Percentiles rank a stretch among this genome's conserved stretches.
Conservation (phyloP, 2,113 vertebrate species). For the Heptranchias perlo region DNA sequence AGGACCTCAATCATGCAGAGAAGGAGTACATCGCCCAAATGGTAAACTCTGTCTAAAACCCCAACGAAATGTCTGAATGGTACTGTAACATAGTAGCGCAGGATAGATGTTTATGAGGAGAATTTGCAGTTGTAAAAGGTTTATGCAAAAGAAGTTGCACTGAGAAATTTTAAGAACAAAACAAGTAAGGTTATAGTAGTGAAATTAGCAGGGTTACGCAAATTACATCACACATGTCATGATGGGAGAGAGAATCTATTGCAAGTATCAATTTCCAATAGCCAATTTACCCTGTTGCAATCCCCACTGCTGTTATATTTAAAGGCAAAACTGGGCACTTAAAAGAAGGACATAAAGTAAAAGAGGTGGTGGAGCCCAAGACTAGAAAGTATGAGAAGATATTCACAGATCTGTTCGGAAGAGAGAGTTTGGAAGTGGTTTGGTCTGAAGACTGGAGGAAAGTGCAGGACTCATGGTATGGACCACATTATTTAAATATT, state of each 20-base stretch:
- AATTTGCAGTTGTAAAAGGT: no score
- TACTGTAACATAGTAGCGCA: neutral
- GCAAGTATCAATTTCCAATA: neutral
- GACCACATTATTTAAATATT: neutral
- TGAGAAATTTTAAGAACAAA: neutral
- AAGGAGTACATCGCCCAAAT: neutral
- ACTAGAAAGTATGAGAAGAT: neutral
- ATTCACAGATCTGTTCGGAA: neutral
- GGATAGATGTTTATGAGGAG: neutral
- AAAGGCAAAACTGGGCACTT: neutral
- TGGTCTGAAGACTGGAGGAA: neutral
- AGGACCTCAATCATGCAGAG: neutral
- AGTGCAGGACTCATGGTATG: neutral
- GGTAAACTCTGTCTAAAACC: neutral
- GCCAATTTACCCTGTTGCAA: neutral
- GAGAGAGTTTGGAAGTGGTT: neutral
- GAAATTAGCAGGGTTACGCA: neutral
- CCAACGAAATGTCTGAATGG: neutral
- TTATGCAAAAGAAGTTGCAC: no score
- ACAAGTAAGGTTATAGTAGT: neutral
- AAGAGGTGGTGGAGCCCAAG: neutral
- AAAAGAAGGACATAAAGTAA: neutral
- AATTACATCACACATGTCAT: neutral
- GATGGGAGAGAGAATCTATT: neutral
- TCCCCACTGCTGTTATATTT: neutral